Conservation (phyloP, 2,888 invertebrate species). For the Pristionchus exspectatus region DNA sequence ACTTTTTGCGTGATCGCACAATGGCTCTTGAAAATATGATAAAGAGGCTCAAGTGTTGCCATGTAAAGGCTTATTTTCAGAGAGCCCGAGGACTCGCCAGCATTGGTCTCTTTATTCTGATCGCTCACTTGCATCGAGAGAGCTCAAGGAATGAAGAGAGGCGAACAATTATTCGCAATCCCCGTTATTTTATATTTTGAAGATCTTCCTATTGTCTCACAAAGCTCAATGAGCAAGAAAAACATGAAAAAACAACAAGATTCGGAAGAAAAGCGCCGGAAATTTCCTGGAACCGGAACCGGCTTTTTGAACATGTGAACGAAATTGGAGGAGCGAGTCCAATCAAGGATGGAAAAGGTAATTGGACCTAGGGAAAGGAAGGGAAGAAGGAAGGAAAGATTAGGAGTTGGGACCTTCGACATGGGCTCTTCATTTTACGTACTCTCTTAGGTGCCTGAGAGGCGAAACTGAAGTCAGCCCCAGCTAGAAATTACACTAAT, state of each 20-base stretch:
- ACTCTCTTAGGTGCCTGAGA: too few species aligned
- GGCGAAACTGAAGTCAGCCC: too few species aligned
- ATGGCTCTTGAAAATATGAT: neutral
- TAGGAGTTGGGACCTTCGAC: neutral
- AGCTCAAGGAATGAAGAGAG: too few species aligned
- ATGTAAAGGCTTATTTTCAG: neutral
- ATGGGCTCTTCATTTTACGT: too few species aligned
- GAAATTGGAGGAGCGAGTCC: neutral
- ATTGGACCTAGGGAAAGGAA: neutral
- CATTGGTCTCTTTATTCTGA: too few species aligned
- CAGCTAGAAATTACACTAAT: neutral
- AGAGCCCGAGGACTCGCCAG: neutral
- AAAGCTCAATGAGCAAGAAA: neutral
- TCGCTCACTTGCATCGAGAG: too few species aligned
- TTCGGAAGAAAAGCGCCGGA: neutral
- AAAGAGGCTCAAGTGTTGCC: constrained; percentile 5
- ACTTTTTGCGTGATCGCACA: neutral
- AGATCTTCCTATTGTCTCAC: neutral
- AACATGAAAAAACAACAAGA: neutral
- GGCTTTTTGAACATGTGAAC: neutral
- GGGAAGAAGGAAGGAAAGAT: neutral
- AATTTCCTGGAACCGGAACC: constrained; percentile 25
- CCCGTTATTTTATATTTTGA: neutral
- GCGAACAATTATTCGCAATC: too few species aligned
- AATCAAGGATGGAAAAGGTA: neutral